Base-by-base conservation (phyloP, 1,140 invertebrate genomes). In the Hermetia illucens region DNA sequence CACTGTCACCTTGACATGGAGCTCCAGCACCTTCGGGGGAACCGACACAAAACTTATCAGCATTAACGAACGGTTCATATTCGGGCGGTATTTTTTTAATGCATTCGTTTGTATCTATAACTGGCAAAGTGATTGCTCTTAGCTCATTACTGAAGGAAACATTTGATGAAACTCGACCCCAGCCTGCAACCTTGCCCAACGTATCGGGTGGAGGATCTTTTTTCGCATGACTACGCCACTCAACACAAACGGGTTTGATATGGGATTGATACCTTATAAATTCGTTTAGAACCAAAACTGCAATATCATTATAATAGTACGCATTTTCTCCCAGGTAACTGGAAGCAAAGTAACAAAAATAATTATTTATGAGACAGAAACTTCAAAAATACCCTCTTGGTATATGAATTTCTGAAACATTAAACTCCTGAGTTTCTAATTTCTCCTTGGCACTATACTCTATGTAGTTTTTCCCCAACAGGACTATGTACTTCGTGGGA, bases 381-480 rank as follows among this genome's bases (percentile, higher is more conserved):
- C 2, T 17, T 9, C 17, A 38, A n/a, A 47, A 36, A 21, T 51
- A 55, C 19, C 44, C 36, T 1, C 30, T 21, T 1, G 39, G 34
- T 21, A 35, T 22, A 21, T 17, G 36, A 9, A 43, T 31, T 20
- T 24, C 35, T 6, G 49, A 47, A 9, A 33, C 25, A 32, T 41
- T 41, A 4, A 13, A 21, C 13, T 24, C 17, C 17, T 34, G 31
- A 34, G 18, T 2, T 15, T 15, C 4, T 18, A 9, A 16, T 21
- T 18, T 15, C 21, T 39, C 39, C 16, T 20, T 9, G 6, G 27
- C 12, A 21, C 34, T 22, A 21, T 36, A 19, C 31, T 41, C 35
- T 1, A 63, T 49, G 41, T 62, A 61, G 19, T 63, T 50, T 40
- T 68, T 67, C 5, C 63, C 65, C 0, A 50, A 50, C 1, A 59